Base-by-base conservation (phyloP, 2,888 invertebrate genomes). In the Drosophila parthenogenetica region DNA sequence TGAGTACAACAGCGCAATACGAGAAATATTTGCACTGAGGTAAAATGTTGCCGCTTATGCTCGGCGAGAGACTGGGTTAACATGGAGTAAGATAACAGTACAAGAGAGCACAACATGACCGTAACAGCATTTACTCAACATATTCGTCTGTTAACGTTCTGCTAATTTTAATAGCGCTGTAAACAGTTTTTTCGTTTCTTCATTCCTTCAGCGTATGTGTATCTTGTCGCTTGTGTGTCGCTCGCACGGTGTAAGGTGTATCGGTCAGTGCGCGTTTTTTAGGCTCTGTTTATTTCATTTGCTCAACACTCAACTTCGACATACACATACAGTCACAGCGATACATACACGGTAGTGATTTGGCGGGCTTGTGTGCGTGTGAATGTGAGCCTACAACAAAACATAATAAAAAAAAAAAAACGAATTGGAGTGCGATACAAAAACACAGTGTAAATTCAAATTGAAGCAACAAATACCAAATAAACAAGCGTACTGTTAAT, bases 301-400 rank as follows among this genome's bases (percentile, higher is more conserved):
- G 66, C 79, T 75, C 57, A 78, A 75, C 73, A 77, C 77, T 72
- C 66, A 71, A 73, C 77, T 73, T 77, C 66, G 51, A 77, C 67
- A 67, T 46, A 79, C 65, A 63, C 69, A 77, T 45, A 72, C 69
- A 62, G 64, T 59, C 62, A 68, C 58, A 64, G 54, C 67, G 57
- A 68, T 78, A 81, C 61, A 85, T 60, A 71, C 85, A 85, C 88
- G 76, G 88, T 85, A 87, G 82, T 87, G 88, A 82, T 85, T 82
- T 82, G 86, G 82, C 82, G 82, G 82, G 88, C 79, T 79, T 53
- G 78, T 78, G 66, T 82, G 79, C 79, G 81, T 85, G 82, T 78
- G 69, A 81, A 68, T 75, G 54, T 74, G 74, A 78, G 71, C 79
- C 65, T 77, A 83, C 68, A 87, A 78, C 69, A 78, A 73, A 81